Base-by-base conservation (phyloP, 2,113 vertebrate genomes). In the Microcebus ravelobensis region DNA sequence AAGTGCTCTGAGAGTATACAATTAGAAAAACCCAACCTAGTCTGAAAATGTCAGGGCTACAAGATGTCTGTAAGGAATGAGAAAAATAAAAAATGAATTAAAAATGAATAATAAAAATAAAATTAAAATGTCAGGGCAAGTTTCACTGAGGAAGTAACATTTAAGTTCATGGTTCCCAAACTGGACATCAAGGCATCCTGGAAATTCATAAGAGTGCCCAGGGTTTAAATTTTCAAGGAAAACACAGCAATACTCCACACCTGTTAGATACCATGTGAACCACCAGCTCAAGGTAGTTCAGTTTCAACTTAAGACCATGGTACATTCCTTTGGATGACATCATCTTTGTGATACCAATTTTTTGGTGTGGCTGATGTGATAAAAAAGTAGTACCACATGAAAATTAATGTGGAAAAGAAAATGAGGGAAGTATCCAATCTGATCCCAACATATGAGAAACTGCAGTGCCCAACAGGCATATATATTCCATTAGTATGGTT, bases 341-440 rank as follows among this genome's bases (percentile, higher is more conserved):
- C 67, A 34, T 84, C 79, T 89, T 39, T 80, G 25, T 67, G 55
- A 95, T 21, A 31, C 21, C 68, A 50, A 45, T n/a, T n/a, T 73
- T 94, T 77, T 77, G 50, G 42, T 57, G n/a, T 2, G 27, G 29
- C 31, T 83, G 61, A 39, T 70, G 23, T 55, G 29, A 76, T 45
- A 90, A 73, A 80, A 80, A 91, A 55, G 23, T 87, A 94, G n/a
- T 63, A 74, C 17, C 27, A 88, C 42, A 39, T 34, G n/a, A 90
- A 94, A 81, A 81, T 21, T 71, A 48, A 96, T 48, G 20, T 67
- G 57, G 42, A 83, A 91, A 82, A 83, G 57, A 27, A 94, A 94
- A 68, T 42, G 52, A 87, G 25, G 34, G 8, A 87, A 70, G 39
- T 21, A 7, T 45, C n/a, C 23, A 76, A 95, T 81, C 27, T 80